A percentile compares a stretch with the other conserved stretches of the same genome.
phyloP scores from a whole-genome alignment of 2,888 invertebrate genomes.

The Eupelmus urozonus region DNA sequence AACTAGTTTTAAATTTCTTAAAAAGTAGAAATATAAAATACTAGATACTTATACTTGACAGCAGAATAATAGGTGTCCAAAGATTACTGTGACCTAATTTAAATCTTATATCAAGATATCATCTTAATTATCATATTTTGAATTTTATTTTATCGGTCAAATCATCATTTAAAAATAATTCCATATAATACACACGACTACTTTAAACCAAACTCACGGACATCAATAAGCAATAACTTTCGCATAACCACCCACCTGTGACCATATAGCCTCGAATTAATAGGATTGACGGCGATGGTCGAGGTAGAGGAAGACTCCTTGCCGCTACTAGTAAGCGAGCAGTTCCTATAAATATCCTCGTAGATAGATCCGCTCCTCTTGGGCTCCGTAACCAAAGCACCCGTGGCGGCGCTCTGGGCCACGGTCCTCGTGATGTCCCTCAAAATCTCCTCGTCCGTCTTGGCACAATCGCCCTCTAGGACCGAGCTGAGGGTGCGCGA shows the following conservation, averaged over 20 bases:
- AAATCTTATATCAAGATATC: too few relatives aligned
- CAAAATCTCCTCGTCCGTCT: constrained; percentile 69
- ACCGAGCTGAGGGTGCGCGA: constrained; percentile 71
- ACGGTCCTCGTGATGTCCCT: constrained; percentile 70
- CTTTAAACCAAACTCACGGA: too few relatives aligned
- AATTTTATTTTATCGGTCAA: neutral
- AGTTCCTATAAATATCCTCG: constrained; percentile 58
- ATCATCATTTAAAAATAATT: too few relatives aligned
- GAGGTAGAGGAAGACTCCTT: constrained; percentile 57
- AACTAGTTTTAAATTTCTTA: too few relatives aligned
- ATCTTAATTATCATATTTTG: neutral
- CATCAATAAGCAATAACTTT: too few relatives aligned
- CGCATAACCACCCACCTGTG: constrained; percentile 41
- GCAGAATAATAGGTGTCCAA: too few relatives aligned
- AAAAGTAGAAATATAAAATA: too few relatives aligned
- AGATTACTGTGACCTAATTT: too few relatives aligned
- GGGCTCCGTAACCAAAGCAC: constrained; percentile 37
- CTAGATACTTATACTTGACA: too few relatives aligned
- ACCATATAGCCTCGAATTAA: constrained; percentile 67
- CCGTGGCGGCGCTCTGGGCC: constrained; percentile 61
- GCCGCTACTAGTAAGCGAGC: constrained; percentile 54
- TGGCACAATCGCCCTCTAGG: constrained; percentile 67
- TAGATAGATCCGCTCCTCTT: constrained; percentile 23
- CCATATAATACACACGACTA: too few relatives aligned
- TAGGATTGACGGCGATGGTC: constrained; percentile 66